phyloP scores from a whole-genome alignment of 2,888 invertebrate genomes.

The Leptinotarsa peninsularis region DNA sequence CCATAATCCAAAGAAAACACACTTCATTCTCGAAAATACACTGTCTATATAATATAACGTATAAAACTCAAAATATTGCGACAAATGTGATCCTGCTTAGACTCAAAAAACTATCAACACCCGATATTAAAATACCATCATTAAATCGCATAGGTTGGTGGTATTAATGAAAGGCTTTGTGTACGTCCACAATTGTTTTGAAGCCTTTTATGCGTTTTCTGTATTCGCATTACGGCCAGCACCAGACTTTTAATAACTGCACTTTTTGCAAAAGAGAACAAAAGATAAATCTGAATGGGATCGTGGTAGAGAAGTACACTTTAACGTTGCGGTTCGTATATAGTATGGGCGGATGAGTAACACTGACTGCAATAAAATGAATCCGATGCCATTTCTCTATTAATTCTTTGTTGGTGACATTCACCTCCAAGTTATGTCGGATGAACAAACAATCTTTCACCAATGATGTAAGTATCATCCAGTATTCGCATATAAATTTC shows the following conservation, averaged over 20 bases:
- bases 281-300: background rate
- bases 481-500: too few relatives aligned
- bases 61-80: too few relatives aligned
- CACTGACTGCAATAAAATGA: background rate
- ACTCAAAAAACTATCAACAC: background rate
- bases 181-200: background rate
- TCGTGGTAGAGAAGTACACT: background rate
- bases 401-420: background rate
- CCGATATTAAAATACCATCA: background rate
- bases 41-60: too few relatives aligned
- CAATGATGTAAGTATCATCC: too few relatives aligned
- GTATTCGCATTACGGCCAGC: background rate
- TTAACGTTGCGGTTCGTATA: background rate
- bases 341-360: background rate
- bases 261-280: constrained; percentile 1
- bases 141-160: background rate
- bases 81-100: too few relatives aligned
- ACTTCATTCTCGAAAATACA: too few relatives aligned
- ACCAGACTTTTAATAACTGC: background rate
- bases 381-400: background rate
- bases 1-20: too few relatives aligned
- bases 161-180: background rate
- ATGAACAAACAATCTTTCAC: too few relatives aligned
- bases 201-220: constrained; percentile 6
- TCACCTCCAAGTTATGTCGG: too few relatives aligned